Conservation (phyloP, 2,797 vertebrate genomes). For the Enteromius treurensis region DNA sequence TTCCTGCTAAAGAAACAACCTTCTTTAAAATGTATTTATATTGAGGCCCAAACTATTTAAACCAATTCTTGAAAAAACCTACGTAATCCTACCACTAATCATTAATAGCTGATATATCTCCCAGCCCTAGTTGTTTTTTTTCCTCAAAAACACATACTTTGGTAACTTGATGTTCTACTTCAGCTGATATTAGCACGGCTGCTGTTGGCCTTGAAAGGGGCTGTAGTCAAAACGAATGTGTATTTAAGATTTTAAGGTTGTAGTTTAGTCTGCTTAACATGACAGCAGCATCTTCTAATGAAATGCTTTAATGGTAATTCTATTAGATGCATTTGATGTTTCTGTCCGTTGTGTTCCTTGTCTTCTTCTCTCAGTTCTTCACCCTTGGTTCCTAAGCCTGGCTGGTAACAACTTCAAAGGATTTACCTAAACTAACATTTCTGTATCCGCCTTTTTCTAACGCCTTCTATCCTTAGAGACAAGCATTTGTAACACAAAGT, state of each 20-base stretch:
- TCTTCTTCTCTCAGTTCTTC: constrained; percentile 65
- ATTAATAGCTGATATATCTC: background rate
- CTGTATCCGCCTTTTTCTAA: constrained; percentile 40
- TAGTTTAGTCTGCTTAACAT: background rate
- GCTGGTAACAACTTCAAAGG: constrained; percentile 62
- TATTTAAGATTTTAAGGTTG: background rate
- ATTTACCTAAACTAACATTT: constrained; percentile 54
- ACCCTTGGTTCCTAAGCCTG: constrained; percentile 65
- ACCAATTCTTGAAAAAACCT: background rate
- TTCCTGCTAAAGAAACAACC: background rate
- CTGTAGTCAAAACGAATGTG: background rate
- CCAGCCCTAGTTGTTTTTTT: background rate
- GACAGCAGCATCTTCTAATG: background rate
- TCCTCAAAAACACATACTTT: background rate
- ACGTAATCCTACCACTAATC: background rate
- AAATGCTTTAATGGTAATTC: background rate
- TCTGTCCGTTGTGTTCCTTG: constrained; percentile 27
- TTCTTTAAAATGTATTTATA: background rate
- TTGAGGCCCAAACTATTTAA: background rate
- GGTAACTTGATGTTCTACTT: background rate
- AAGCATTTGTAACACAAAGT: constrained; percentile 29
- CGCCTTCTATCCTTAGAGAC: constrained; percentile 27
- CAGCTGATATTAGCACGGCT: background rate
- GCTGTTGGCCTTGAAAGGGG: constrained; percentile 5
- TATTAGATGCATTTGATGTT: constrained; percentile 25